Evolutionary conservation across 2,113 vertebrate species (phyloP).

Genomic region (Bombycilla garrulus): DNA sequence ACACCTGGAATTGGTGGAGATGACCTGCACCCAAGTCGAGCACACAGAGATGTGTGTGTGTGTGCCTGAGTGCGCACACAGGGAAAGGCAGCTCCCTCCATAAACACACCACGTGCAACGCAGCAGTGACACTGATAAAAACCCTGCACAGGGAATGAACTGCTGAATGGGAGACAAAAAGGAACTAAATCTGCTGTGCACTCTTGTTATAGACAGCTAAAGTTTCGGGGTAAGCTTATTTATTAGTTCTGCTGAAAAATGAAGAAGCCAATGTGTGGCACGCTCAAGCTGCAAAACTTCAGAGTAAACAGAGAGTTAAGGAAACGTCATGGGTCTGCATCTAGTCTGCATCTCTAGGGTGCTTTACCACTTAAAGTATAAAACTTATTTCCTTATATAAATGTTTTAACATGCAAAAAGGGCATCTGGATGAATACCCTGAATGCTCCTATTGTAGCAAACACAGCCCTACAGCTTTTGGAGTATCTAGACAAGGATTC

Average conservation of each 20-base stretch:
- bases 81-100: not conserved
- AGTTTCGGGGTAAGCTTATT: not conserved
- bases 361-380: conserved; percentile 22
- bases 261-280: not conserved
- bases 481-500: not conserved
- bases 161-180: conserved; percentile 2
- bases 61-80: not conserved
- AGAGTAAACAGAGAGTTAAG: not conserved
- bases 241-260: not conserved
- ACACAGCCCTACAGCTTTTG: conserved; percentile 4
- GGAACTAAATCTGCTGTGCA: not conserved
- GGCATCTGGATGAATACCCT: not conserved
- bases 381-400: conserved; percentile 42
- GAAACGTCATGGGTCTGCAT: not conserved
- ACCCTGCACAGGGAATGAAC: not conserved
- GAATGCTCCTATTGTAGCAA: conserved; percentile 9
- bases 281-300: not conserved
- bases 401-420: conserved; percentile 59
- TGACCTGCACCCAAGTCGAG: not conserved
- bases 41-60: not conserved
- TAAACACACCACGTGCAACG: not conserved
- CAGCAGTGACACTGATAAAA: conserved; percentile 6
- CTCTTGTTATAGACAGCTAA: not conserved
- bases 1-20: not conserved
- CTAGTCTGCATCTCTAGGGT: conserved; percentile 1